Conservation (phyloP, 2,797 vertebrate species). For the Anguilla anguilla region DNA sequence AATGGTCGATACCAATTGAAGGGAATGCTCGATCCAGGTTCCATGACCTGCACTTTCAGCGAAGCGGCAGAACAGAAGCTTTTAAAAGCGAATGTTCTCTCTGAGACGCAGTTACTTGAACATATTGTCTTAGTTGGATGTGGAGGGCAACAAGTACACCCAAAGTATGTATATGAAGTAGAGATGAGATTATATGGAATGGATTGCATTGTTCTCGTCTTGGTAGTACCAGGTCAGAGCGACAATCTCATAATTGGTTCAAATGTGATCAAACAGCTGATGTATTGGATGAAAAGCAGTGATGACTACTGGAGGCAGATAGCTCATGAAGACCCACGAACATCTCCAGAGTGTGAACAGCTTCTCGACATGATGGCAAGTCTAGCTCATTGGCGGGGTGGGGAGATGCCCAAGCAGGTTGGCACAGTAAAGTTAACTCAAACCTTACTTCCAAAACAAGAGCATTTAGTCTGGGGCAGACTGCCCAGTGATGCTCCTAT, state of each 20-base stretch:
- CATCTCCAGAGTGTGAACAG: neutral
- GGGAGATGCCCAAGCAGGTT: constrained; percentile 24
- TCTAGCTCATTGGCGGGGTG: constrained; percentile 21
- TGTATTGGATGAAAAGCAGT: constrained; percentile 14
- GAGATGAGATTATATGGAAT: constrained; percentile 27
- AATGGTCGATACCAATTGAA: neutral
- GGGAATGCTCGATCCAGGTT: constrained; percentile 39
- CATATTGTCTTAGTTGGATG: neutral
- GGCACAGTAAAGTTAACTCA: constrained; percentile 26
- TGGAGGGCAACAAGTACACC: neutral
- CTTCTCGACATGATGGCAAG: constrained; percentile 39
- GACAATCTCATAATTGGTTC: constrained; percentile 41
- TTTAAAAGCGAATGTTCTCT: neutral
- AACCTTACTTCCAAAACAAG: constrained; percentile 32
- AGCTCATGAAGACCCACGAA: neutral
- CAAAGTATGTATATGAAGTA: constrained; percentile 39
- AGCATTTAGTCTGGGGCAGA: constrained; percentile 35
- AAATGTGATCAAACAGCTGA: constrained; percentile 33
- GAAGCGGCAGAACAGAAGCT: neutral
- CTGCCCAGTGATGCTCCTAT: constrained; percentile 16
- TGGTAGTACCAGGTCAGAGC: constrained; percentile 39
- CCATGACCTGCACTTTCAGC: neutral
- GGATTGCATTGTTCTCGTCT: neutral
- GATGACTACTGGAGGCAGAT: constrained; percentile 35
- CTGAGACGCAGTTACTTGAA: neutral